Evolutionary conservation across 1,140 invertebrate species (phyloP).

Genomic region (Mya arenaria): DNA sequence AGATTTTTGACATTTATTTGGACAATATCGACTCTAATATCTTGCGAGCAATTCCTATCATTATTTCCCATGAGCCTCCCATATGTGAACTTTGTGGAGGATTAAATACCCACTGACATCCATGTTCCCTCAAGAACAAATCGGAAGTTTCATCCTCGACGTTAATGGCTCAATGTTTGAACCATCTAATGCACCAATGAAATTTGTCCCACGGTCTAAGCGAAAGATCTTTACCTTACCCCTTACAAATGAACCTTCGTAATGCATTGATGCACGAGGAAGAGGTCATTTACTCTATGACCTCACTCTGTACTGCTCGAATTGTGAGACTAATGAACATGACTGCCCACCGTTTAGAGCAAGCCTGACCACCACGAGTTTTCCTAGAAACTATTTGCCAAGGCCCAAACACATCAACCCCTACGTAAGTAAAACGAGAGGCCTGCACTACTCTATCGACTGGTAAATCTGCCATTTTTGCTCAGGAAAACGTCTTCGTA

Average conservation of each 20-base stretch:
- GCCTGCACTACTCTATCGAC: not conserved
- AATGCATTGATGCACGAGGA: conserved; percentile 3
- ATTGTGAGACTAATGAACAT: not conserved
- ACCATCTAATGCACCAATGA: not conserved
- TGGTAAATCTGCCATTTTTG: conserved; percentile 11
- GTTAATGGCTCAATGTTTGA: not conserved
- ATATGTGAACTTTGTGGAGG: conserved; percentile 50
- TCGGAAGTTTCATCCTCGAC: not conserved
- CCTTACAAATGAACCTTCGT: not conserved
- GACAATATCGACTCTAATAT: conserved; percentile 54
- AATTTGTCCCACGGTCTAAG: conserved; percentile 2
- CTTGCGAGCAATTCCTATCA: conserved; percentile 45
- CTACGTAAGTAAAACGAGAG: not conserved
- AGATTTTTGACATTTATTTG: conserved; percentile 45
- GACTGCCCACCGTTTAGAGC: conserved; percentile 1
- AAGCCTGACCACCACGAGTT: not conserved
- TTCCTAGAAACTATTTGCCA: not conserved
- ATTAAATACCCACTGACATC: conserved; percentile 33
- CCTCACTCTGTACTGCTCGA: not conserved
- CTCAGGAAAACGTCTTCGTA: conserved; percentile 10
- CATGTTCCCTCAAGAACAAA: not conserved
- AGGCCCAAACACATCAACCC: not conserved
- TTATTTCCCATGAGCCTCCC: conserved; percentile 59
- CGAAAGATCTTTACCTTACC: not conserved
- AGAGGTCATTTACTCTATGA: not conserved